Evolutionary conservation across 2,797 vertebrate species (phyloP), one percentile per base, ranked within the genome.

Genomic region (Odontamblyopus rebecca): DNA sequence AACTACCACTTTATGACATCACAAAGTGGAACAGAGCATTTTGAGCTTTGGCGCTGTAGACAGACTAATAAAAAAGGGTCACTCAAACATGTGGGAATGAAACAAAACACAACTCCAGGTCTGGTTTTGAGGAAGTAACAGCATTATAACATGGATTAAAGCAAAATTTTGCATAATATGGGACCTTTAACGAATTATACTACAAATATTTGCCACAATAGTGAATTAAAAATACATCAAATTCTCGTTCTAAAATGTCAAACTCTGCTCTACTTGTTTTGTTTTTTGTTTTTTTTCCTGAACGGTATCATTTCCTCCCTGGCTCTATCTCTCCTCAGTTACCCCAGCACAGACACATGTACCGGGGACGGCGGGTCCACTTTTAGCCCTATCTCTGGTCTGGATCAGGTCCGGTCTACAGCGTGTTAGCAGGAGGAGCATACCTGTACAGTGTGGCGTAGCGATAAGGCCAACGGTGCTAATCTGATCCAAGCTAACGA

Each of bases 371-470:
- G 54, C 23, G 23, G 23, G n/a, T 57, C 19, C 54, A 57, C 54
- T 57, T 57, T 23, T 26, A 85, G 85, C 70, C 71, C 77, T 87
- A 83, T 89, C 88, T 75, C 29, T 71, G 82, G 84, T 73, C 71
- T 70, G 85, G 86, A 89, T 90, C 84, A 83, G 85, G 89, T 84
- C 86, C 13, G 66, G 80, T 26, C 71, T 81, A 85, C 86, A 88
- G 72, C 84, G 87, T 35, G 75, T 82, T 85, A 82, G 74, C 82
- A 84, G 82, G 82, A 84, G 65, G 68, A 62, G 71, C 72, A 78
- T 77, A 76, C 56, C 35, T 69, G 77, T 76, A 82, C 83, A 70
- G 77, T 83, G 79, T 81, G 88, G 73, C 72, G 78, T 48, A 35
- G 80, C 86, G 87, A 88, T 88, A 88, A 80, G 60, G 23, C 54